A percentile compares a stretch with the other conserved stretches of the same genome.
phyloP scores from a whole-genome alignment of 2,113 vertebrate species.

The Tringa solitaria region DNA sequence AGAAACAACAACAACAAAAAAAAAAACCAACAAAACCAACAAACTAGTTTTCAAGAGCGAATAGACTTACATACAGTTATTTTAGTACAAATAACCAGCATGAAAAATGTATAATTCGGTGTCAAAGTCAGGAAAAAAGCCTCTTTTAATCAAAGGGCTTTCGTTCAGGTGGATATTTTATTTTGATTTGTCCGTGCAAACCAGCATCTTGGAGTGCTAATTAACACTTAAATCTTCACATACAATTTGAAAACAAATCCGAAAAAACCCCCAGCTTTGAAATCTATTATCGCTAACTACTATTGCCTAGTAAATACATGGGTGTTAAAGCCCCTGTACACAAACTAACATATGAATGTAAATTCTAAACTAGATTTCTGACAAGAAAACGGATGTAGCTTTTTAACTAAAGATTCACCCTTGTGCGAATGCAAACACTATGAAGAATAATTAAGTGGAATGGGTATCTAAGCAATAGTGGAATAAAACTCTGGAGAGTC shows the following conservation, averaged over 20 bases:
- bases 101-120: background rate
- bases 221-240: background rate
- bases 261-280: background rate
- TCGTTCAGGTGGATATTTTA: background rate
- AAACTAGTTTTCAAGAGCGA: accelerated
- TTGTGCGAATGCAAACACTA: background rate
- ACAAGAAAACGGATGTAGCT: background rate
- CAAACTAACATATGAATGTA: background rate
- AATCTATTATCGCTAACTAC: background rate
- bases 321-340: background rate
- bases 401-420: background rate
- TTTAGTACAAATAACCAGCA: background rate
- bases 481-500: background rate
- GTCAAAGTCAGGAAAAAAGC: too few species aligned
- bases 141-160: background rate
- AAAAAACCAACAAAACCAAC: background rate
- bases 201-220: background rate
- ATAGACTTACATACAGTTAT: accelerated
- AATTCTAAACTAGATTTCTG: background rate
- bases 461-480: background rate
- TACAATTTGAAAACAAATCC: background rate
- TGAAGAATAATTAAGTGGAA: background rate
- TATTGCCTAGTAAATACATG: background rate
- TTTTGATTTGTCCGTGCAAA: background rate
- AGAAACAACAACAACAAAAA: background rate